Base-by-base conservation (phyloP, 1,140 invertebrate genomes). In the Cyclina sinensis region DNA sequence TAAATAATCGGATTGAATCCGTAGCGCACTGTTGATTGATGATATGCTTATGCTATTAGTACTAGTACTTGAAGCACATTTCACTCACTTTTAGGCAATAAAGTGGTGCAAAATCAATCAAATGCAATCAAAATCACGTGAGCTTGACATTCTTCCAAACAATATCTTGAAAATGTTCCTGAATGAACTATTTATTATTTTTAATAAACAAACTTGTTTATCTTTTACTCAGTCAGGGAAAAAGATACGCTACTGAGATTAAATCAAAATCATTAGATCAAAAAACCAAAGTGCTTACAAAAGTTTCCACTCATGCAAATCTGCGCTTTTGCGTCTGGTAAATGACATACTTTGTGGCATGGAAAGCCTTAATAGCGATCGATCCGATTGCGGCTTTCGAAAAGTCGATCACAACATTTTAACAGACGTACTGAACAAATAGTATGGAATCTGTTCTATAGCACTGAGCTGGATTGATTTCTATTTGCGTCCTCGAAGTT, bases 261-360 rank as follows among this genome's bases (percentile, higher is more conserved):
- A 27, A 85, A 73, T 35, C 30, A 73, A 48, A 51, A 85, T 73
- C 35, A 27, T 4, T 35, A 12, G 21, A 74, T 21, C 82, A 51
- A 73, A 85, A 9, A 51, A 51, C 24, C 82, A 85, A 46, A 37
- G 27, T 46, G 65, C 82, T 48, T 73, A 85, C 27, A 73, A 54
- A 73, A 51, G 21, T 7, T 73, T 68, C 24, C 82, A 74, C 43
- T 73, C 68, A 21, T 85, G 82, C 37, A 14, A 85, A 35, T 73
- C 82, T n/a, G 82, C 82, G 16, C 32, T 85, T 24, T 35, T 85
- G 18, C 73, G 82, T 30, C 68, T 85, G 7, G 82, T 85, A 18
- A 85, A 85, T 74, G 82, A 73, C 48, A 21, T 85, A 12, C 82
- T 85, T 48, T 65, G 16, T 73, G 82, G 65, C 11, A 85, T 85